These are phyloP conservation scores for Polypedilum vanderplanki DNA, from an alignment of 1,140 invertebrate genomes.

Conservation along the genomic window DNA sequence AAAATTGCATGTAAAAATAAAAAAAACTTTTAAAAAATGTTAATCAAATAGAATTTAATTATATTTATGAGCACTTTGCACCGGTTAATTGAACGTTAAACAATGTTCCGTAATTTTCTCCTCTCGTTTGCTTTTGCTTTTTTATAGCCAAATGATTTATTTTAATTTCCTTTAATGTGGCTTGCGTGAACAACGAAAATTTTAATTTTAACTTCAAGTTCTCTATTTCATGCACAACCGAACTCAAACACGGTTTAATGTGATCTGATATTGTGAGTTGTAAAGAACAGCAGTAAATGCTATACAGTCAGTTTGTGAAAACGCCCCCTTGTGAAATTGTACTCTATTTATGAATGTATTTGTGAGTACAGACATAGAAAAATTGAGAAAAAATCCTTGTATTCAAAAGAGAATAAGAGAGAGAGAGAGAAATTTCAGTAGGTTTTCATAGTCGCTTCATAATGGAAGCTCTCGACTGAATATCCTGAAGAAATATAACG, in stretches of 20 bases:
- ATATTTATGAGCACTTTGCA: constrained; percentile 21
- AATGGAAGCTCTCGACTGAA: neutral
- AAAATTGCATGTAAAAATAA: neutral
- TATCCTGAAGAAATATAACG: constrained; percentile 24
- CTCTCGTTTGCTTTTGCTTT: neutral
- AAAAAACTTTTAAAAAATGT: constrained; percentile 10
- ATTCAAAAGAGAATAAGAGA: too few relatives aligned
- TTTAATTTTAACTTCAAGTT: neutral
- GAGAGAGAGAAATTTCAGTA: too few relatives aligned
- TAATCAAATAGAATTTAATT: constrained; percentile 28
- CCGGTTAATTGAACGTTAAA: constrained; percentile 23
- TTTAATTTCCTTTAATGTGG: constrained; percentile 20
- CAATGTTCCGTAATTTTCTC: constrained; percentile 17
- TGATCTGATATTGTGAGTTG: neutral
- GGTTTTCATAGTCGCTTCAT: too few relatives aligned
- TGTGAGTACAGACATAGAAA: neutral
- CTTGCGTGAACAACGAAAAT: neutral
- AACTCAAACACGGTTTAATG: neutral
- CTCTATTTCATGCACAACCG: neutral
- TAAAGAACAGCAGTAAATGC: neutral
- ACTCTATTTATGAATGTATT: neutral
- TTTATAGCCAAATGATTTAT: constrained; percentile 16
- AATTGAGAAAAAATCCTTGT: too few relatives aligned
- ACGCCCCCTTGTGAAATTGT: neutral
- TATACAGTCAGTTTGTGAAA: neutral